These are phyloP conservation scores for Drosophila maculinotata DNA, from an alignment of 2,888 invertebrate genomes.

Conservation along the genomic window DNA sequence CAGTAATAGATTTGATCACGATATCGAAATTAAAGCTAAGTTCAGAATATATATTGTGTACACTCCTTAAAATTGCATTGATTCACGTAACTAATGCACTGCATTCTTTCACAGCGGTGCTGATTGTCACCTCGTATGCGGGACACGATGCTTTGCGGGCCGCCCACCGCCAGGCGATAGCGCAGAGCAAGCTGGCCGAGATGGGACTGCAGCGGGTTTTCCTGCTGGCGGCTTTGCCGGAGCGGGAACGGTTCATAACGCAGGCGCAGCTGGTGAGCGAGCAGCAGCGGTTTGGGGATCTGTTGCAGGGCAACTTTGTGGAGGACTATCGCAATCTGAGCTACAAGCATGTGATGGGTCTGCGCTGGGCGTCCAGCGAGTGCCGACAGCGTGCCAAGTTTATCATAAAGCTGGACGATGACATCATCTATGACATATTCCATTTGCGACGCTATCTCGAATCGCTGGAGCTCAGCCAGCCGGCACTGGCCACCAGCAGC, in stretches of 20 bases:
- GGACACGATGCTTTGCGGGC: conserved; percentile 90
- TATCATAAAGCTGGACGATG: conserved; percentile 93
- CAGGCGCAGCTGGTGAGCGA: conserved; percentile 88
- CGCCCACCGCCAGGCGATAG: conserved; percentile 89
- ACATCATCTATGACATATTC: conserved; percentile 90
- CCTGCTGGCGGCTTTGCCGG: conserved; percentile 88
- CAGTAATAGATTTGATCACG: too few species aligned
- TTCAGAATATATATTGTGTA: too few species aligned
- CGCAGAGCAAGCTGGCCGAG: conserved; percentile 86
- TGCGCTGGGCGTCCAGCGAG: conserved; percentile 89
- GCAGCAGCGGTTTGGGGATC: conserved; percentile 88
- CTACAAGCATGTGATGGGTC: conserved; percentile 92
- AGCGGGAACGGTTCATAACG: conserved; percentile 85
- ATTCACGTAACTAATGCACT: not conserved
- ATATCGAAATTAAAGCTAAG: too few species aligned
- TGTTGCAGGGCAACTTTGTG: conserved; percentile 91
- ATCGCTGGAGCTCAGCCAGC: conserved; percentile 80
- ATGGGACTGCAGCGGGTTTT: conserved; percentile 89
- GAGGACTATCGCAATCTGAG: conserved; percentile 93
- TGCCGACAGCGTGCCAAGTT: conserved; percentile 87
- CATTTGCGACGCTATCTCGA: conserved; percentile 86
- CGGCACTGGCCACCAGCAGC: conserved; percentile 74
- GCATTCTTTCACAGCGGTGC: conserved; percentile 74
- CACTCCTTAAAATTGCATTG: too few species aligned
- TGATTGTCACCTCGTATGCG: conserved; percentile 91